Evolutionary conservation across 2,888 invertebrate species (phyloP).

Genomic region (Apodemia mormo): DNA sequence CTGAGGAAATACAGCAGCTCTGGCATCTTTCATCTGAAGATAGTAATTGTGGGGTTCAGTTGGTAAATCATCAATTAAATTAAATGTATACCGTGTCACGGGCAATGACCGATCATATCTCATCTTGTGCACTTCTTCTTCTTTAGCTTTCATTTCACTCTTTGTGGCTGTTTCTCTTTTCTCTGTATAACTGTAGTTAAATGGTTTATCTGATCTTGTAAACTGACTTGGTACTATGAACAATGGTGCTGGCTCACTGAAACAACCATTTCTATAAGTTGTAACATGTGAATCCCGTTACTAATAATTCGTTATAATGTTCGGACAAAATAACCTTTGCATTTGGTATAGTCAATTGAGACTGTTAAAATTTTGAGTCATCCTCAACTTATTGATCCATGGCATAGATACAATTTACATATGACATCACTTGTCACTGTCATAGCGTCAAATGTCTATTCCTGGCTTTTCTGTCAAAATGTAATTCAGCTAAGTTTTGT

Average conservation of each 20-base stretch:
- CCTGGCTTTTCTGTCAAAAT: no score
- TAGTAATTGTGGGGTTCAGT: constrained; percentile 81
- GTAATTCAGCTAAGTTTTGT: no score
- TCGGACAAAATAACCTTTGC: no score
- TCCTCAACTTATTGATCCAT: no score
- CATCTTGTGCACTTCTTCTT: constrained; percentile 55
- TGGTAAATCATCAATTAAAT: constrained; percentile 83
- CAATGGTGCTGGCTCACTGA: constrained; percentile 73
- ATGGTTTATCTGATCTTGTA: constrained; percentile 87
- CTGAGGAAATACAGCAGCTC: constrained; percentile 61
- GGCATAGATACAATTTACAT: no score
- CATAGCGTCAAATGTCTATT: no score
- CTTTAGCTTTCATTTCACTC: constrained; percentile 45
- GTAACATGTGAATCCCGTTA: no score
- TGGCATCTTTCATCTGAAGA: constrained; percentile 76
- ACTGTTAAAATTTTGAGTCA: no score
- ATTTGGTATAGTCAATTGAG: no score
- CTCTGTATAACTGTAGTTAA: constrained; percentile 62
- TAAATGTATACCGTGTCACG: constrained; percentile 84
- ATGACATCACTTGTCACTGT: no score
- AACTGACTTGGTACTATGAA: constrained; percentile 90
- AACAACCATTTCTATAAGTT: constrained; percentile 33
- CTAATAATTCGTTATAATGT: no score
- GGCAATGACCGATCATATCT: constrained; percentile 61
- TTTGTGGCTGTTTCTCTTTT: constrained; percentile 46